These are phyloP conservation scores for Idaea straminata DNA, from an alignment of 2,888 invertebrate species.

Conservation along the genomic window DNA sequence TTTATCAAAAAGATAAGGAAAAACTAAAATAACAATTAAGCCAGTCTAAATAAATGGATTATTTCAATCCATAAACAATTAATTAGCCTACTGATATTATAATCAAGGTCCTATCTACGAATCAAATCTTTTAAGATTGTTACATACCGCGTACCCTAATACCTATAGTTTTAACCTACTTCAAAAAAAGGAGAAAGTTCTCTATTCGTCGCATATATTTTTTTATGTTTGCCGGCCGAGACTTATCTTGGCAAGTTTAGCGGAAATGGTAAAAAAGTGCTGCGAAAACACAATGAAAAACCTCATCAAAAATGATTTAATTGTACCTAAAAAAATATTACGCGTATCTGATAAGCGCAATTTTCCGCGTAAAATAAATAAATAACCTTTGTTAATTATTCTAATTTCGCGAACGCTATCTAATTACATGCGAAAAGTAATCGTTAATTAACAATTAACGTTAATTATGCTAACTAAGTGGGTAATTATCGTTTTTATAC, in stretches of 20 bases:
- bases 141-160: too few relatives aligned
- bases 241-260: too few relatives aligned
- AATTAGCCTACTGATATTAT: slow-evolving; percentile 16
- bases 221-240: too few relatives aligned
- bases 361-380: background rate
- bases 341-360: background rate
- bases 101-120: background rate
- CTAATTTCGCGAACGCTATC: background rate
- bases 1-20: background rate
- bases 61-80: slow-evolving; percentile 28
- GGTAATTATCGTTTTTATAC: background rate
- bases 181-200: too few relatives aligned
- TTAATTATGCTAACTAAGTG: background rate
- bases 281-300: too few relatives aligned
- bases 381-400: background rate
- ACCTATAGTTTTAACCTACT: too few relatives aligned
- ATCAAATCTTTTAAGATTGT: background rate
- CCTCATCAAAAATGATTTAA: background rate
- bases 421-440: background rate
- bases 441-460: background rate
- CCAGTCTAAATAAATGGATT: slow-evolving; percentile 20
- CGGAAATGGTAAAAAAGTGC: too few relatives aligned
- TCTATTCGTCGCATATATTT: too few relatives aligned
- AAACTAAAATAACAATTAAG: background rate
- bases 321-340: background rate